Base-by-base conservation (phyloP, 2,888 invertebrate genomes). In the Chloroclystis v-ata region DNA sequence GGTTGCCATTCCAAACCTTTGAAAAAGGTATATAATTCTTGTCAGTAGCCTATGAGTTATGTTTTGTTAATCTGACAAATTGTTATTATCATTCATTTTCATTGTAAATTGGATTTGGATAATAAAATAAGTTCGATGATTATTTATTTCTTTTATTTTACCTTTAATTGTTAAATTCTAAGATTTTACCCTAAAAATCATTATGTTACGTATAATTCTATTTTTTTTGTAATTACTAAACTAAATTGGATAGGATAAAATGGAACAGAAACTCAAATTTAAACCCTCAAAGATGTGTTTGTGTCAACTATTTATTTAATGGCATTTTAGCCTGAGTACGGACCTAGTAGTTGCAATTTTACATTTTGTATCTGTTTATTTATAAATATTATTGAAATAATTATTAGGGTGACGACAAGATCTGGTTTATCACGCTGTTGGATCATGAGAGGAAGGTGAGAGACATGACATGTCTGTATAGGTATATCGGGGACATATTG, bases 1-100 rank as follows among this genome's bases (percentile, higher is more conserved):
- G 78, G 71, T 80, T 82, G 83, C 86, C 86, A 86, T 86, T 83
- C 83, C 86, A 82, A 65, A 69, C 83, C 83, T 86, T 86, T 83
- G 41, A 69, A 82, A 85, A 85, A 85, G 86, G 85, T 82, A 52
- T 72, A 67, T 75, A 80, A 80, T 52, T 86, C 86, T 86, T 86
- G 86, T 86, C 86, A 86, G 82, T 86, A 86, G 87, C 67, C 80
- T 82, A 81, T 54, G 66, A 59, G 69, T 64, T 71, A 72, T 73
- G 71, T 73, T 74, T 78, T 75, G 70, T 73, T 72, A 73, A 71
- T 69, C 69, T 69, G 67, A 75, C 72, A 72, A 65, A 68, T 55
- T 69, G 72, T 70, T 72, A 76, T 76, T 77, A 67, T 72, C 66
- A 50, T 75, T 78, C 68, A 77, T 77, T 80, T 79, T 78, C 65